Base-by-base conservation (phyloP, 2,113 vertebrate genomes). In the Chlamydotis undulata region DNA sequence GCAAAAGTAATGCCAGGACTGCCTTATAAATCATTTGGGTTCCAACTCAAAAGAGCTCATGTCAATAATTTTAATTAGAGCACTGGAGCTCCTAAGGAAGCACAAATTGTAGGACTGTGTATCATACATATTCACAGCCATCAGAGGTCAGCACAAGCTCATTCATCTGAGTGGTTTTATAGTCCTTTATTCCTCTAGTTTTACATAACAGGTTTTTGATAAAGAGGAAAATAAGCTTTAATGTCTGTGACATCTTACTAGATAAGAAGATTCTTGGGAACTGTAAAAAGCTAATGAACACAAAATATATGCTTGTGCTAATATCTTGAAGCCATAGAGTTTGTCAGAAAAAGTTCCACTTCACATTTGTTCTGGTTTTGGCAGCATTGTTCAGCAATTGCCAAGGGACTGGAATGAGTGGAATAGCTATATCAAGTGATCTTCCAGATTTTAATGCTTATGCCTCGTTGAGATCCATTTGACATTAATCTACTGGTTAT, bases 121-220 rank as follows among this genome's bases (percentile, higher is more conserved):
- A 79, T 61, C 68, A 86, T 95, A 35, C 75, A 52, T 55, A 3
- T 29, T 29, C 29, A 26, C 74, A 91, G 39, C 97, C 97, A 97
- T 96, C 28, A 87, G 98, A 96, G 96, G 97, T 97, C 97, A 98
- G 78, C 29, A 56, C 89, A 89, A 35, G 71, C 77, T 92, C 21
- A 9, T 77, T 90, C 70, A 90, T 82, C 26, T 39, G 15, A 47
- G 21, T 25, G 56, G 56, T 55, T 95, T 75, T 63, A 15, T 57
- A 16, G 12, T 23, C 33, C 47, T 69, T 78, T 59, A 75, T 52
- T 75, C 29, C 47, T 94, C 9, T 57, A 26, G 25, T 55, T 83
- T 53, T 52, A 24, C 33, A 14, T 4, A 61, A 41, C 12, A 41
- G 19, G 5, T 50, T 78, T 57, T 57, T 78, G 35, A 43, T 50